These are phyloP conservation scores for Nebria salina DNA, from an alignment of 2,888 invertebrate species.

Conservation along the genomic window DNA sequence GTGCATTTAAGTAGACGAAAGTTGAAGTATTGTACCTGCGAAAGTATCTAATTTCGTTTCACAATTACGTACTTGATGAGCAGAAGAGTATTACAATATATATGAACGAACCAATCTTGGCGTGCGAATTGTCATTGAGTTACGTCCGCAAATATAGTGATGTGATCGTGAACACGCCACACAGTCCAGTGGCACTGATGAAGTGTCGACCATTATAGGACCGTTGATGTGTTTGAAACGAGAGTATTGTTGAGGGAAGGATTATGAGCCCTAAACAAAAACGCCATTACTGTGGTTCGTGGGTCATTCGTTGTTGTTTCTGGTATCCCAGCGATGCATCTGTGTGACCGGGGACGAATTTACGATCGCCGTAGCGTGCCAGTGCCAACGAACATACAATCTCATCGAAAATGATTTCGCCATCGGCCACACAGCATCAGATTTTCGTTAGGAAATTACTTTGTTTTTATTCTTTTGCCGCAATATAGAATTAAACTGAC, in stretches of 20 bases:
- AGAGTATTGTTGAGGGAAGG: conserved; percentile 56
- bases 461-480: neutral
- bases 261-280: conserved; percentile 61
- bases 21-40: neutral
- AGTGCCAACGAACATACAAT: neutral
- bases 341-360: neutral
- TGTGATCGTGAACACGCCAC: conserved; percentile 52
- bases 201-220: conserved; percentile 57
- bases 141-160: neutral
- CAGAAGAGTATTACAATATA: neutral
- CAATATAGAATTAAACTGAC: conserved; percentile 1
- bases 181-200: conserved; percentile 51
- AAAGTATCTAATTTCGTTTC: neutral
- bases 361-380: conserved; percentile 2
- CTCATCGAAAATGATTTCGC: conserved; percentile 8
- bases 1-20: neutral
- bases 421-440: conserved; percentile 7
- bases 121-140: neutral
- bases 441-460: neutral
- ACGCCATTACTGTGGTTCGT: conserved; percentile 55
- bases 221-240: conserved; percentile 56
- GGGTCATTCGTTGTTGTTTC: conserved; percentile 30
- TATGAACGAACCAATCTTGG: neutral
- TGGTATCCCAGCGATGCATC: neutral
- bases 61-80: neutral